Percentiles rank a stretch among this genome's conserved stretches.
phyloP scores from a whole-genome alignment of 2,888 invertebrate genomes.

The Acrobasis suavella region DNA sequence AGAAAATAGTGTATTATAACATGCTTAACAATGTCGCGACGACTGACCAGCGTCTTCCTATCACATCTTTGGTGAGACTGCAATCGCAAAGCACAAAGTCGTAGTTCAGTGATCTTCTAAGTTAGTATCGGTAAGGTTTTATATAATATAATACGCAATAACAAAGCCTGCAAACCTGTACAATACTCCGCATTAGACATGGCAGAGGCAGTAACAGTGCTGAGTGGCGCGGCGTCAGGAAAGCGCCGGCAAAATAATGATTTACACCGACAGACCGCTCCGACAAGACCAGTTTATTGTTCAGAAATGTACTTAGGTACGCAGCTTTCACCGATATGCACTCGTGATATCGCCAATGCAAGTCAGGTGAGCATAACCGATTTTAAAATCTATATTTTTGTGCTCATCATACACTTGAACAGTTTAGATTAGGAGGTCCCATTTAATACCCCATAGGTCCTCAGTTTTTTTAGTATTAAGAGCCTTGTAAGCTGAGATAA shows the following conservation, averaged over 20 bases:
- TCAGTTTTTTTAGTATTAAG: too few relatives aligned
- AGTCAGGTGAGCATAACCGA: neutral
- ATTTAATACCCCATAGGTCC: too few relatives aligned
- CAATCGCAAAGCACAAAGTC: too few relatives aligned
- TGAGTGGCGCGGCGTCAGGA: slow-evolving; percentile 1
- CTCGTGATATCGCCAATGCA: slow-evolving; percentile 38
- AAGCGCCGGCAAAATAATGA: slow-evolving; percentile 39
- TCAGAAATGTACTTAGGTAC: slow-evolving; percentile 50
- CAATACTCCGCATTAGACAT: neutral
- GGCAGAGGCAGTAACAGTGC: neutral
- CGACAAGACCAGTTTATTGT: slow-evolving; percentile 62
- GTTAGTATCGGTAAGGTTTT: neutral
- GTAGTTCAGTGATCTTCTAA: neutral
- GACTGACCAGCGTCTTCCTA: too few relatives aligned
- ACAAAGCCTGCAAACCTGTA: neutral
- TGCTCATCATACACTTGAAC: too few relatives aligned
- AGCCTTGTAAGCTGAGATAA: too few relatives aligned
- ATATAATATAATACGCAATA: neutral
- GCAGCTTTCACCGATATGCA: slow-evolving; percentile 54
- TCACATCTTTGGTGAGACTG: too few relatives aligned
- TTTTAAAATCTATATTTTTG: neutral
- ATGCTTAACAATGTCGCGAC: too few relatives aligned
- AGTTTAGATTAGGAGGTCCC: too few relatives aligned
- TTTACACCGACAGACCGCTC: slow-evolving; percentile 47
- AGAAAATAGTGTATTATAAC: too few relatives aligned